Percentiles rank a stretch among this genome's conserved stretches.
Evolutionary conservation across 2,888 invertebrate genomes (phyloP).

Genomic region (Escarpia spicata): DNA sequence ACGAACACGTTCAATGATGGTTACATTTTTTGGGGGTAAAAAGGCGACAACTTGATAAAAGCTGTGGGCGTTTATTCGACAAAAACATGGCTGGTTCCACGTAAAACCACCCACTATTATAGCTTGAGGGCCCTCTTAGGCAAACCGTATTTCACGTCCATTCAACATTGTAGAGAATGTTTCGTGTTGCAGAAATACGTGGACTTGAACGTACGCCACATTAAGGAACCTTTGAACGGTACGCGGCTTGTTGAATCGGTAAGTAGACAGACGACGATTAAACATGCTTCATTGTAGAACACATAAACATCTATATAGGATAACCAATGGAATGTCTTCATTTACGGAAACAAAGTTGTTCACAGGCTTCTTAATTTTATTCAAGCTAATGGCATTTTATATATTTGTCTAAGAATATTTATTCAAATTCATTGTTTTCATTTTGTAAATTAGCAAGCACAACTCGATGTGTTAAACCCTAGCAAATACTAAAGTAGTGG

Average conservation of each 20-base stretch:
- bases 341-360: neutral
- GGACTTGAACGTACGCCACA: neutral
- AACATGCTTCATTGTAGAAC: neutral
- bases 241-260: neutral
- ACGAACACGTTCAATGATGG: too few species aligned
- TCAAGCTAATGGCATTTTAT: neutral
- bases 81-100: too few species aligned
- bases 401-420: neutral
- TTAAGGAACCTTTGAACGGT: neutral
- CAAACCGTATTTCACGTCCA: neutral
- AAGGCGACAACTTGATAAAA: too few species aligned
- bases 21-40: too few species aligned
- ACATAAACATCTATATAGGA: neutral
- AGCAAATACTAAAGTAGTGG: too few species aligned
- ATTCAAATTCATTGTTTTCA: too few species aligned
- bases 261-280: neutral
- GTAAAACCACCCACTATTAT: neutral
- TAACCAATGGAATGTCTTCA: neutral
- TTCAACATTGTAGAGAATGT: neutral
- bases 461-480: too few species aligned
- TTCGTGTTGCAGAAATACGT: neutral
- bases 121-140: neutral
- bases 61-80: too few species aligned
- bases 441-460: too few species aligned
- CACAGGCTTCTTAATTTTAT: neutral